Evolutionary conservation across 1,140 invertebrate species (phyloP).

Genomic region (Lordiphosa clarofinis): DNA sequence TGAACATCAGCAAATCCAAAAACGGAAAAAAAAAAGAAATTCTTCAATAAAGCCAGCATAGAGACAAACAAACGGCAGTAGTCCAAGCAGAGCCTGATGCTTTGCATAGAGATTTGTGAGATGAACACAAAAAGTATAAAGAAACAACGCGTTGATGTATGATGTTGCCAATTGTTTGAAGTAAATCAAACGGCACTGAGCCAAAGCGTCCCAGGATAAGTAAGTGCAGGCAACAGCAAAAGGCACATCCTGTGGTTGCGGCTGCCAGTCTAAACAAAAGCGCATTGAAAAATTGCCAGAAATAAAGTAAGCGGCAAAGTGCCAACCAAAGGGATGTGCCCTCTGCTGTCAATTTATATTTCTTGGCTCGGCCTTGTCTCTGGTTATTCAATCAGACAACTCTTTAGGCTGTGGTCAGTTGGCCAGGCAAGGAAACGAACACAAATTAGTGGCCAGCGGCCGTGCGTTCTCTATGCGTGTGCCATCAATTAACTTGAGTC

Average conservation of each 20-base stretch:
- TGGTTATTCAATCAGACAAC: conserved; percentile 62
- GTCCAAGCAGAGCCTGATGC: conserved; percentile 15
- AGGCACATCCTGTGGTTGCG: conserved; percentile 55
- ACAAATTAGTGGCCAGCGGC: conserved; percentile 46
- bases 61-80: conserved; percentile 7
- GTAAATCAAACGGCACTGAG: conserved; percentile 68
- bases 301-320: conserved; percentile 55
- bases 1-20: conserved; percentile 2
- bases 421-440: conserved; percentile 27
- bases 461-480: conserved; percentile 16
- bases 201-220: conserved; percentile 31
- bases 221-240: conserved; percentile 42
- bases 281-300: conserved; percentile 69
- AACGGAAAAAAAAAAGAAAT: conserved; percentile 8
- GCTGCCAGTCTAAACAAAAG: conserved; percentile 56
- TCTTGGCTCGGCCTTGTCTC: neutral
- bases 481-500: conserved; percentile 39
- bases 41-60: conserved; percentile 3
- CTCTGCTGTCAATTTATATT: conserved; percentile 8
- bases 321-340: conserved; percentile 29
- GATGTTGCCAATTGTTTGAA: conserved; percentile 78
- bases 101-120: conserved; percentile 55
- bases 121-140: conserved; percentile 37
- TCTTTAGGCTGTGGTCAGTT: conserved; percentile 43
- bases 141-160: conserved; percentile 69